Evolutionary conservation across 1,140 invertebrate species (phyloP).

Genomic region (Eupristina koningsbergeri): DNA sequence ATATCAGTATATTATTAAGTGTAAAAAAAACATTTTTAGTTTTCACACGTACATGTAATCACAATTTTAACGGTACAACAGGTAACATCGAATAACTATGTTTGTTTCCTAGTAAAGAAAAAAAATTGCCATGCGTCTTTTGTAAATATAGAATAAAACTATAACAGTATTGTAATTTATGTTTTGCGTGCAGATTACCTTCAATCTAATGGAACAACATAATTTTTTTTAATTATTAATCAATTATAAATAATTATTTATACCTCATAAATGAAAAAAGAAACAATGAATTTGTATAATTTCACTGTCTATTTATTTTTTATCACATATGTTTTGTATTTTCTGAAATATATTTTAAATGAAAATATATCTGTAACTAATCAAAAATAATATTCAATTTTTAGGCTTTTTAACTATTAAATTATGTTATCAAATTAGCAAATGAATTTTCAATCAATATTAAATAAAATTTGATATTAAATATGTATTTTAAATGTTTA

Average conservation of each 20-base stretch:
- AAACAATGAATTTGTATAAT: conserved; percentile 10
- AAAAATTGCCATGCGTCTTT: conserved; percentile 26
- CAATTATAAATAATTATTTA: too few species aligned
- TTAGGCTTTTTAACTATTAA: too few species aligned
- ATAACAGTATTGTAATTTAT: conserved; percentile 49
- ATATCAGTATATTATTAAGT: background rate
- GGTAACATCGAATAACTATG: conserved; percentile 17
- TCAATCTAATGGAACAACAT: conserved; percentile 14
- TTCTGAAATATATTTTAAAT: too few species aligned
- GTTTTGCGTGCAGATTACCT: conserved; percentile 22
- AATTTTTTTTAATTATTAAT: conserved; percentile 12
- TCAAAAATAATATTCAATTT: too few species aligned
- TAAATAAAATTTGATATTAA: too few species aligned
- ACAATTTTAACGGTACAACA: background rate
- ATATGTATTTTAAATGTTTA: too few species aligned
- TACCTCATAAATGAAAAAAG: too few species aligned
- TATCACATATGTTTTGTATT: background rate
- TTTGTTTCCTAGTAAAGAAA: background rate
- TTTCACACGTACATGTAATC: conserved; percentile 12
- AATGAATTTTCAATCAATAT: too few species aligned
- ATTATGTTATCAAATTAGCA: too few species aligned
- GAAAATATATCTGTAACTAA: too few species aligned
- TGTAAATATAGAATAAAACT: conserved; percentile 45
- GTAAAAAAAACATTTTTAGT: too few species aligned
- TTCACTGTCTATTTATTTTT: background rate